phyloP scores from a whole-genome alignment of 2,888 invertebrate genomes.

The Brenthis hecate region DNA sequence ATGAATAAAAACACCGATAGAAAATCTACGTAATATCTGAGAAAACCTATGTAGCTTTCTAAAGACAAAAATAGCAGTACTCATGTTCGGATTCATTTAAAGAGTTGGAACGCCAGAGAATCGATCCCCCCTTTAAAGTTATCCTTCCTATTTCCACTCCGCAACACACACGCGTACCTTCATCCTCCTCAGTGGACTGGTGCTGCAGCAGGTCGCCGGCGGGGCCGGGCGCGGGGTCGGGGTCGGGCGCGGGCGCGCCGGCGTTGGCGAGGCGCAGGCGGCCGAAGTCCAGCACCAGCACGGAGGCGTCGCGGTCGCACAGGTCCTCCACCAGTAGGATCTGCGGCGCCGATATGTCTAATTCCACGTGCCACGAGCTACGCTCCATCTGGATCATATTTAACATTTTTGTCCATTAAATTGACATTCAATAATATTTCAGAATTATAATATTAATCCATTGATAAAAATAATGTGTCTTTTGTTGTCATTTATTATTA shows the following conservation, averaged over 20 bases:
- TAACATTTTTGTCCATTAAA: not conserved
- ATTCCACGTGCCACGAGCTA: conserved; percentile 92
- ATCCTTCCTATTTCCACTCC: too few species aligned
- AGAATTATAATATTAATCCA: too few species aligned
- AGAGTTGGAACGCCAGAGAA: too few species aligned
- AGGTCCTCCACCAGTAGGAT: conserved; percentile 94
- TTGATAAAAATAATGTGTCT: too few species aligned
- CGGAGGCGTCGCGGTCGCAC: conserved; percentile 87
- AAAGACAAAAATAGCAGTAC: too few species aligned
- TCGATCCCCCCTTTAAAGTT: too few species aligned
- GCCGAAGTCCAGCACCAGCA: conserved; percentile 95
- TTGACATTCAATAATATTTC: not conserved
- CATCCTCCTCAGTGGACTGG: conserved; percentile 50
- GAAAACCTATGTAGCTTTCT: too few species aligned
- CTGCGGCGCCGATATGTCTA: conserved; percentile 97
- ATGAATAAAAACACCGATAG: too few species aligned
- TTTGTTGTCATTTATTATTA: too few species aligned
- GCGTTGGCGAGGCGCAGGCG: conserved; percentile 85
- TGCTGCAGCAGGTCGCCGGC: conserved; percentile 70
- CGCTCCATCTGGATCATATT: conserved; percentile 78
- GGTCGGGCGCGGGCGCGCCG: conserved; percentile 39
- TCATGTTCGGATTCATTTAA: too few species aligned
- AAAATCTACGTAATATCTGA: too few species aligned
- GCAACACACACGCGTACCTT: conserved; percentile 45
- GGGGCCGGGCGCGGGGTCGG: conserved; percentile 83